Base-by-base conservation (phyloP, 2,888 invertebrate genomes). In the Dione juno region DNA sequence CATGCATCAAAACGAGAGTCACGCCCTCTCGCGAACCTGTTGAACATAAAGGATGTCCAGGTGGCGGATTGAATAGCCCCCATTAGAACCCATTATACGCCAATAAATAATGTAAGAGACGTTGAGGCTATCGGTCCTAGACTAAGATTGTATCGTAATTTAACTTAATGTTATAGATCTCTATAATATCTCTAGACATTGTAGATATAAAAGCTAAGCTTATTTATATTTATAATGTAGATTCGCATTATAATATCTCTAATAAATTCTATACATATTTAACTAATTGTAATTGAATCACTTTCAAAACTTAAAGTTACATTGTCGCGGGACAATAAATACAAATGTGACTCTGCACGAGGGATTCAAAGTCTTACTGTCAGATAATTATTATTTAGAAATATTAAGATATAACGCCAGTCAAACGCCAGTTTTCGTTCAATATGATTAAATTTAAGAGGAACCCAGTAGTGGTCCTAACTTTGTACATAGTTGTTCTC, bases 1-100 rank as follows among this genome's bases (percentile, higher is more conserved):
- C 86, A 83, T 84, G 81, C 78, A 75, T 75, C 78, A 79, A 79
- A 80, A 80, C 80, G 77, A 78, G 75, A 71, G 77, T 73, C 77
- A 80, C 82, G 84, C 86, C 85, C 83, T 72, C 78, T 81, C 77
- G 76, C 76, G 75, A 80, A 77, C 80, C 77, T 76, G 81, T 77
- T 83, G 85, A 66, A 68, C 87, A 89, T 89, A 88, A 89, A 91
- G 88, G 86, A 87, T 82, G 82, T 83, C 85, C 86, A 88, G 86
- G 88, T 91, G 90, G 89, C 87, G 87, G 87, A 90, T 92, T 90
- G 89, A 92, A 93, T 92, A 90, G 88, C 88, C 84, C 86, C 90
- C 87, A 93, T 93, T 93, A 93, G 88, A 87, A 87, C 83, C 88
- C 87, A 93, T 93, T 93, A 93, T 90, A 84, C 85, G 88, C 85